Conservation (phyloP, 2,797 vertebrate genomes). For the Diplodus puntazzo region DNA sequence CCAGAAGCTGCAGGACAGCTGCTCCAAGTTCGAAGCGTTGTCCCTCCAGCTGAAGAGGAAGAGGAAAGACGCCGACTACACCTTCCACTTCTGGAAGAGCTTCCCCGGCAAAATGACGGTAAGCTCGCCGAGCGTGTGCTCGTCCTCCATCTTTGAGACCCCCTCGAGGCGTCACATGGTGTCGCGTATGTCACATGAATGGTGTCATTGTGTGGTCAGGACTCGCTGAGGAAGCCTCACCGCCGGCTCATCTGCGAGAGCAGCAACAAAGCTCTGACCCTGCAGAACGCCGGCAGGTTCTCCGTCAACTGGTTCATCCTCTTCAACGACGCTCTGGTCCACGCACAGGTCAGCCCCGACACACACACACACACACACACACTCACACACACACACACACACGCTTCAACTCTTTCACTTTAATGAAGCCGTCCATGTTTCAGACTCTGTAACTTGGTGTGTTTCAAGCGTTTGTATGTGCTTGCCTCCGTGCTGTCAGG, state of each 20-base stretch:
- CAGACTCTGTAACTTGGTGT: slow-evolving; percentile 52
- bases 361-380: slow-evolving; percentile 80
- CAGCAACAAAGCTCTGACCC: slow-evolving; percentile 92
- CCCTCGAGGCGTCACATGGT: slow-evolving; percentile 5
- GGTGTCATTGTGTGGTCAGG: slow-evolving; percentile 78
- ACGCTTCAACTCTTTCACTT: slow-evolving; percentile 11
- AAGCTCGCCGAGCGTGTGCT: slow-evolving; percentile 9
- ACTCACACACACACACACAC: slow-evolving; percentile 69
- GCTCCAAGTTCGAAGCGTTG: slow-evolving; percentile 90
- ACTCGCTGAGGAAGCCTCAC: slow-evolving; percentile 91
- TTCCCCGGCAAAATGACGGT: slow-evolving; percentile 99
- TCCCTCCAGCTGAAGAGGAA: slow-evolving; percentile 90
- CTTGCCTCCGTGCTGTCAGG: slow-evolving; percentile 88
- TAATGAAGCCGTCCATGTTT: slow-evolving; percentile 21
- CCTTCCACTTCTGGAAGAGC: slow-evolving; percentile 95
- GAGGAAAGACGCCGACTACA: slow-evolving; percentile 94
- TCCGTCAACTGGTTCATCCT: slow-evolving; percentile 98
- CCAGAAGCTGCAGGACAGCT: slow-evolving; percentile 92
- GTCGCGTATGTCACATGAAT: background rate
- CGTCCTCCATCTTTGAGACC: background rate
- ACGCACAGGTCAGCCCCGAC: slow-evolving; percentile 90
- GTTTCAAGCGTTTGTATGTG: slow-evolving; percentile 78
- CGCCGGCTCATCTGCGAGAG: slow-evolving; percentile 95
- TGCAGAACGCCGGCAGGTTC: slow-evolving; percentile 95
- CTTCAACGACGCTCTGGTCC: slow-evolving; percentile 93